These are phyloP conservation scores for Ictidomys tridecemlineatus DNA, from an alignment of 2,113 vertebrate genomes.

Conservation along the genomic window DNA sequence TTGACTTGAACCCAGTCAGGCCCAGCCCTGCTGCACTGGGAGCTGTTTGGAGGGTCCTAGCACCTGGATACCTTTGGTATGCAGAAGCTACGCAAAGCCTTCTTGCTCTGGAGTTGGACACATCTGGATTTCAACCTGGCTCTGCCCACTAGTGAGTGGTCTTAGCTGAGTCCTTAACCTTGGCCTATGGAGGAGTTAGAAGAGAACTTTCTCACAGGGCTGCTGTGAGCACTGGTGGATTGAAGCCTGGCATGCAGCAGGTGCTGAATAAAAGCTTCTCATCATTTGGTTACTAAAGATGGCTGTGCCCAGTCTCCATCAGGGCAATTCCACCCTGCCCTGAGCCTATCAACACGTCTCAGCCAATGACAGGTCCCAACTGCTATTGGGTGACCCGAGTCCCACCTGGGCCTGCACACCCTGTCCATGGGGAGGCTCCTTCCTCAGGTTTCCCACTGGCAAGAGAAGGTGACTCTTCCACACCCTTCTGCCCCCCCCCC, in stretches of 20 bases:
- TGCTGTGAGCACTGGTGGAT: not conserved
- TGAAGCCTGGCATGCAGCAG: not conserved
- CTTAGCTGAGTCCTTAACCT: not conserved
- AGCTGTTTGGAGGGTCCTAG: not conserved
- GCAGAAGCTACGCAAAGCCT: not conserved
- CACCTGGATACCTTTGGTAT: not conserved
- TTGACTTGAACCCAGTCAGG: rapidly evolving
- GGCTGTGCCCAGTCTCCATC: not conserved
- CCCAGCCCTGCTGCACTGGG: not conserved
- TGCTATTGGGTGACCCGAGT: not conserved
- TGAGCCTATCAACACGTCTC: rapidly evolving
- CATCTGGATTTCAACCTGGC: not conserved
- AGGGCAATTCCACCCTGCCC: not conserved
- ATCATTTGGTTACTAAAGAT: too few species aligned
- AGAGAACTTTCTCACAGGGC: not conserved
- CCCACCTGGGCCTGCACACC: not conserved
- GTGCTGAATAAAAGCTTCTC: not conserved
- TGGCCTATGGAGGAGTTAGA: too few species aligned
- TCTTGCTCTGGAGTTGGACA: not conserved
- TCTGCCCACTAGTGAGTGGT: not conserved
- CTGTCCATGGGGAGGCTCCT: not conserved
- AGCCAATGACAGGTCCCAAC: not conserved
- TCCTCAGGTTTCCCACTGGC: not conserved
- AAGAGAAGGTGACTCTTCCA: not conserved
- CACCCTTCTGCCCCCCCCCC: not conserved